Percentiles rank a stretch among this genome's conserved stretches.
phyloP scores from a whole-genome alignment of 2,113 vertebrate genomes.

The Brachirus orientalis region DNA sequence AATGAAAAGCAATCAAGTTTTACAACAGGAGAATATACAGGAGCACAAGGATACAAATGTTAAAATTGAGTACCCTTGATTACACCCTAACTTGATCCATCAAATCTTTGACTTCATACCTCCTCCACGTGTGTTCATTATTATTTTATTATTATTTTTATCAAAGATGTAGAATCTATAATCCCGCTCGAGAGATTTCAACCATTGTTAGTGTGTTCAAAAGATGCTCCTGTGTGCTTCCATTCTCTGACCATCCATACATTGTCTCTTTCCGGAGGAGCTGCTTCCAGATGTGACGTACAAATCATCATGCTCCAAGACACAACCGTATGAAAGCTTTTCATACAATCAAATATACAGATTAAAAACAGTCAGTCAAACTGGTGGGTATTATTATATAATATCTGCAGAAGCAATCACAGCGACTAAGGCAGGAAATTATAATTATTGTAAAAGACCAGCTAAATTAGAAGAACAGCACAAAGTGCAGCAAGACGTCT shows the following conservation, averaged over 20 bases:
- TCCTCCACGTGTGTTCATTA: background rate
- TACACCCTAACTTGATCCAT: constrained; percentile 30
- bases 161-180: constrained; percentile 33
- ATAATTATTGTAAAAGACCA: constrained; percentile 42
- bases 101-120: constrained; percentile 13
- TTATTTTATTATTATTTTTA: constrained; percentile 4
- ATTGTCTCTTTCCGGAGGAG: constrained; percentile 55
- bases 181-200: constrained; percentile 46
- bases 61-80: constrained; percentile 39
- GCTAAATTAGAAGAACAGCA: constrained; percentile 39
- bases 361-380: constrained; percentile 69
- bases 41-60: constrained; percentile 66
- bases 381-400: constrained; percentile 48
- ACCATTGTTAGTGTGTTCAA: constrained; percentile 39
- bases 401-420: constrained; percentile 62
- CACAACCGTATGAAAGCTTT: constrained; percentile 67
- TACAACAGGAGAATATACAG: constrained; percentile 69
- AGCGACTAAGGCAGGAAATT: constrained; percentile 48
- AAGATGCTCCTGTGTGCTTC: constrained; percentile 51
- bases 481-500: constrained; percentile 51
- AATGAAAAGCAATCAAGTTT: constrained; percentile 62
- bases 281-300: constrained; percentile 61
- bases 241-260: constrained; percentile 12
- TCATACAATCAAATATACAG: constrained; percentile 70
- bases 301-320: constrained; percentile 75